Percentiles rank a stretch among this genome's conserved stretches.
These are phyloP conservation scores for Hormaphis cornu DNA, from an alignment of 1,140 invertebrate species.

Conservation along the genomic window DNA sequence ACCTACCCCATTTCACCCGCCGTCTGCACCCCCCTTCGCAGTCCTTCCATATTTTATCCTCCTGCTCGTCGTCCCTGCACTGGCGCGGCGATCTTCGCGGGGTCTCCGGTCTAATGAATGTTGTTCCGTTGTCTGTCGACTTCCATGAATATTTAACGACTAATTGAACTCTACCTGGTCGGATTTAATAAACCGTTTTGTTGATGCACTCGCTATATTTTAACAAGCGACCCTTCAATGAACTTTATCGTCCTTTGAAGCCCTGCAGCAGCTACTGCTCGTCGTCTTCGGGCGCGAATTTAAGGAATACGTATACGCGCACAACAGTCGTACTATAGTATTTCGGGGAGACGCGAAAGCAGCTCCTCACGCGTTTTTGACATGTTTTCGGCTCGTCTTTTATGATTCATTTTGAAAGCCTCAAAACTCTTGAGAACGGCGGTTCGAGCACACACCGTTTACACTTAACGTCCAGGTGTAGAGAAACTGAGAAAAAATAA, in stretches of 20 bases:
- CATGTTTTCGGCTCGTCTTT: too few relatives aligned
- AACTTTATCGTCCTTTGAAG: conserved; percentile 27
- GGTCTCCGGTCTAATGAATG: conserved; percentile 18
- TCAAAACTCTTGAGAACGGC: too few relatives aligned
- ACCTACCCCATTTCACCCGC: not conserved
- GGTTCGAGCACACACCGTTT: too few relatives aligned
- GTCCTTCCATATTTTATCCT: too few relatives aligned
- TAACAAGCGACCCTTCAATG: conserved; percentile 25
- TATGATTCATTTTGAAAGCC: too few relatives aligned
- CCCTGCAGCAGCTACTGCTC: too few relatives aligned
- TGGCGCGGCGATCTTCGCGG: not conserved
- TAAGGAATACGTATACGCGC: not conserved
- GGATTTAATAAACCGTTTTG: conserved; percentile 31
- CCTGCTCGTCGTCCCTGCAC: not conserved
- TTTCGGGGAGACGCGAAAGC: too few relatives aligned
- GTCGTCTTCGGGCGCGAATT: too few relatives aligned
- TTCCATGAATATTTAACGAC: conserved; percentile 32
- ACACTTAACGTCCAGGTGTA: too few relatives aligned
- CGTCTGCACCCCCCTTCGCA: not conserved
- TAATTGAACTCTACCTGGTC: conserved; percentile 31
- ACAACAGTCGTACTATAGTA: too few relatives aligned
- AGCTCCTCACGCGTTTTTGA: too few relatives aligned
- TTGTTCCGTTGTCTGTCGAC: conserved; percentile 27
- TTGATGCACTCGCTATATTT: not conserved
- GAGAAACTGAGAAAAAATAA: too few relatives aligned